Conservation (phyloP, 2,113 vertebrate genomes). For the Dendrocopos noguchii region DNA sequence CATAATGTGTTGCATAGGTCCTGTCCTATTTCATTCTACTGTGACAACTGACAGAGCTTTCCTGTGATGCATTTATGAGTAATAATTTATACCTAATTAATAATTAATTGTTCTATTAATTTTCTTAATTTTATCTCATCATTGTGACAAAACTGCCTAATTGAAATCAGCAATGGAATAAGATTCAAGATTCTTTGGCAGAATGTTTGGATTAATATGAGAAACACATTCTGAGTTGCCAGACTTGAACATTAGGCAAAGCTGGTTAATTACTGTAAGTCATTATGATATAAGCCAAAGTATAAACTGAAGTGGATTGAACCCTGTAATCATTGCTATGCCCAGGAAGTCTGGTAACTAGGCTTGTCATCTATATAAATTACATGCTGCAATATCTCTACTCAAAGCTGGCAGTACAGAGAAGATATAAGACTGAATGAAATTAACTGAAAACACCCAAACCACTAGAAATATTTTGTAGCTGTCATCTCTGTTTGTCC, state of each 20-base stretch:
- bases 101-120: background rate
- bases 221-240: background rate
- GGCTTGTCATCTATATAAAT: background rate
- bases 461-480: background rate
- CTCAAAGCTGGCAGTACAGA: conserved; percentile 15
- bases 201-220: background rate
- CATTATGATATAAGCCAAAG: background rate
- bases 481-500: background rate
- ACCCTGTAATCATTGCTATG: background rate
- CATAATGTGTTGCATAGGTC: background rate
- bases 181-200: background rate
- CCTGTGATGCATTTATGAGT: background rate
- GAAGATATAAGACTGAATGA: background rate
- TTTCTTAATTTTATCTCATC: conserved; percentile 17
- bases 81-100: background rate
- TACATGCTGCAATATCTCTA: background rate
- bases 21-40: background rate
- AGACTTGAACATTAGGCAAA: background rate
- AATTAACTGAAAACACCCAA: background rate
- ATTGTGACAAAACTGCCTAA: background rate
- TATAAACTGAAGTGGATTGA: background rate
- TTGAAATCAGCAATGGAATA: background rate
- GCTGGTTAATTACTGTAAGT: background rate
- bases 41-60: background rate
- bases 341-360: background rate